These are phyloP conservation scores for Spilogale gracilis DNA, from an alignment of 2,113 vertebrate genomes.

Conservation along the genomic window DNA sequence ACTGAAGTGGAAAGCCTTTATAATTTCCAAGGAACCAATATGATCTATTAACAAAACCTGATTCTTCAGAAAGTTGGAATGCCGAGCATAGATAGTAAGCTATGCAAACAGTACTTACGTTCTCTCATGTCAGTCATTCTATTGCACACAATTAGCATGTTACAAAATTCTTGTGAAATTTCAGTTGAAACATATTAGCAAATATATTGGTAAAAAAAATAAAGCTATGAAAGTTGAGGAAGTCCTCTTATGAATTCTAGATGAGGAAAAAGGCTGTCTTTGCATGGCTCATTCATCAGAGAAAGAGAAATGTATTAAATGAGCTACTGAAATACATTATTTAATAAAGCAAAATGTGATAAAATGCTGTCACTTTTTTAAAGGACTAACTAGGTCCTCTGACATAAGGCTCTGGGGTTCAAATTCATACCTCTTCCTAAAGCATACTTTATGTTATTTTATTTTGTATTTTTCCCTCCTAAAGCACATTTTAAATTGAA, in stretches of 20 bases:
- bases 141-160: conserved; percentile 59
- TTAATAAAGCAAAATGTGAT: background rate
- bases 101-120: conserved; percentile 16
- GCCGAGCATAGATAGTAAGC: background rate
- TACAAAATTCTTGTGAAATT: conserved; percentile 79
- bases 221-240: background rate
- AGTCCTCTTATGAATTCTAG: background rate
- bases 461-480: background rate
- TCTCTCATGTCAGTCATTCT: conserved; percentile 53
- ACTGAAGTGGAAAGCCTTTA: background rate
- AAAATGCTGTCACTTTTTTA: background rate
- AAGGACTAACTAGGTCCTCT: background rate
- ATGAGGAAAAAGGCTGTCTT: background rate
- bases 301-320: background rate
- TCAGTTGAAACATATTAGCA: conserved; percentile 81
- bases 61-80: background rate
- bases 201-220: background rate
- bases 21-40: conserved; percentile 11
- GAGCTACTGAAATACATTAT: background rate
- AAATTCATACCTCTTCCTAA: background rate
- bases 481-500: background rate
- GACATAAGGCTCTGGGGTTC: background rate
- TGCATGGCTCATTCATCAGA: background rate
- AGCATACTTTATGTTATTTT: background rate
- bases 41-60: background rate